These are phyloP conservation scores for Orcinus orca DNA, from an alignment of 2,113 vertebrate genomes.

Conservation along the genomic window DNA sequence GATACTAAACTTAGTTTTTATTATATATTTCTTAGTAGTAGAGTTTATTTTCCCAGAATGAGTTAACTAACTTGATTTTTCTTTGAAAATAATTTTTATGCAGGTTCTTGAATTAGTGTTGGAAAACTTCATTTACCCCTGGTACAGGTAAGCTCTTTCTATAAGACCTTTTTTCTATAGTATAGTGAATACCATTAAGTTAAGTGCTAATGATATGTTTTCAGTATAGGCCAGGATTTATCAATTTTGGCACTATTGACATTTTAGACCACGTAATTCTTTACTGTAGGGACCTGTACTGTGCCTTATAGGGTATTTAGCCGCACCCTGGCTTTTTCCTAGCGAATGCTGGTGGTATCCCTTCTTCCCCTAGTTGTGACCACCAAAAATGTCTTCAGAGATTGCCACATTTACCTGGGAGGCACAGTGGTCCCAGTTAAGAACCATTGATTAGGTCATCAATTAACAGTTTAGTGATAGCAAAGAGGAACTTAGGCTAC, in stretches of 20 bases:
- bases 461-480: not conserved
- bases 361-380: not conserved
- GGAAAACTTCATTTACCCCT: conserved; percentile 97
- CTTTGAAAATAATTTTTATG: conserved; percentile 60
- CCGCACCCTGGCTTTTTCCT: not conserved
- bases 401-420: not conserved
- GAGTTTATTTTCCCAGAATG: conserved; percentile 36
- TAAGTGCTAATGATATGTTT: conserved; percentile 3
- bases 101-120: conserved; percentile 96
- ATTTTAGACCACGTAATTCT: conserved; percentile 29
- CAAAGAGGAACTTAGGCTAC: not conserved
- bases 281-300: not conserved
- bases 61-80: conserved; percentile 51
- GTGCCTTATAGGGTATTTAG: not conserved
- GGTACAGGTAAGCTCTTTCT: conserved; percentile 93
- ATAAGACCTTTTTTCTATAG: not conserved
- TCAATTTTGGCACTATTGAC: not conserved
- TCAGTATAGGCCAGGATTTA: not conserved
- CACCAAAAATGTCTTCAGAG: not conserved
- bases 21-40: conserved; percentile 2
- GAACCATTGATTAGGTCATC: not conserved
- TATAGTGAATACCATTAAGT: conserved; percentile 15
- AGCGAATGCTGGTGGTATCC: not conserved
- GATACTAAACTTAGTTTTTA: conserved; percentile 38
- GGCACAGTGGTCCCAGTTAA: not conserved